Base-by-base conservation (phyloP, 2,888 invertebrate genomes). In the Netelia melanura region DNA sequence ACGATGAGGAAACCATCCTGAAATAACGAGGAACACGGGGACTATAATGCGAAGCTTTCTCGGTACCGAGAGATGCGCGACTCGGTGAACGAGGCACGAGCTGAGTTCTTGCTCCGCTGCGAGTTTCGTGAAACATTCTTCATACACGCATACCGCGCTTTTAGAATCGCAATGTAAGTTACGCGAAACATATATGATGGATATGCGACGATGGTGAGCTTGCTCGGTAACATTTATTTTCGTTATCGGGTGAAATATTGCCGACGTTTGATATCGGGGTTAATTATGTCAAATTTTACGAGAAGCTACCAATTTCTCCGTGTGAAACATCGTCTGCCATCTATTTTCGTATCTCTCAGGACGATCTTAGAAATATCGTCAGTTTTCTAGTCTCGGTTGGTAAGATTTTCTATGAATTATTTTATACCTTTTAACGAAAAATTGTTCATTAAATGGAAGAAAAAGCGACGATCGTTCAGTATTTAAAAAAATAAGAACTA, bases 11-110 rank as follows among this genome's bases (percentile, higher is more conserved):
- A 75, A 77, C 76, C 17, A 58, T 23, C 56, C 75, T 64, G 78
- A 84, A 84, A 84, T 84, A 83, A 83, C 72, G 81, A 83, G 80
- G 72, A 79, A 80, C 65, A 68, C 21, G 71, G 48, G 30, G 25
- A 65, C 68, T 70, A 44, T 74, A 58, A 11, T 52, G 52, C 77
- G 38, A 78, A 48, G 48, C 72, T 74, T 30, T 23, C 48, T 44
- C 56, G n/a, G 58, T 44, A n/a, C 48, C 58, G 23, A 61, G 23
- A 23, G n/a, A 62, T 14, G 14, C 17, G 17, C 58, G 14, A 48
- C 48, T 14, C 14, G 23, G 23, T 11, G 62, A 62, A 62, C 23
- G 58, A 58, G 17, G 21, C 23, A n/a, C n/a, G 14, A 30, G 25
- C 30, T n/a, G 25, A 30, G 17, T 48, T 44, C 43, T 65, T 65